Base-by-base conservation (phyloP, 2,113 vertebrate genomes). In the Rhabdomys dilectus region DNA sequence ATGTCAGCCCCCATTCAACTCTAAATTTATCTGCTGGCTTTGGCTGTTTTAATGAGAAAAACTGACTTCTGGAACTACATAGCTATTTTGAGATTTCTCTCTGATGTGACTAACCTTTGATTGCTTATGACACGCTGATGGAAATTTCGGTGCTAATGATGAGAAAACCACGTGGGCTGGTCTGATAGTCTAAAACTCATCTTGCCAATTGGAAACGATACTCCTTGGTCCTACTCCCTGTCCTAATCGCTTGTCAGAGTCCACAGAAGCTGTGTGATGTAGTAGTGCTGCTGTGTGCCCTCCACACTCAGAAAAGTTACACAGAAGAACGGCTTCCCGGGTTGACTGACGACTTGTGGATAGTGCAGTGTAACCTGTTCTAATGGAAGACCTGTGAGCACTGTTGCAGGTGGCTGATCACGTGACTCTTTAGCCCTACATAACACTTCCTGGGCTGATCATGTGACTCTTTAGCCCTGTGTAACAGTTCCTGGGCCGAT, bases 41-140 rank as follows among this genome's bases (percentile, higher is more conserved):
- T 95, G 76, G 31, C 93, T 97, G 97, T 97, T 97, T 36, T 88
- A 93, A 42, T 77, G 58, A 94, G 89, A 94, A 94, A 88, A 93
- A 93, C 80, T 86, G 89, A 96, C 92, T 96, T 5, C 48, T 92
- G 82, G 51, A 62, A 91, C n/a, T 73, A 96, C 96, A 87, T 2
- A 22, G 68, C 85, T 75, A 77, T 16, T 39, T 21, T 29, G 86
- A 89, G 95, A 91, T 95, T 51, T 89, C 48, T 91, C 93, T 89
- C 85, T 91, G 51, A 58, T 89, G 48, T 48, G 95, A 64, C 70
- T 39, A 51, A 16, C 64, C 96, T 39, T 84, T 45, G 92, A 76
- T 58, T 39, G 62, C 77, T 97, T 70, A 87, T 36, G 85, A 90
- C 88, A 48, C 53, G 7, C 70, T 93, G 64, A 16, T 89, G 89